phyloP scores from a whole-genome alignment of 2,888 invertebrate species.

The Lissonota sp. region DNA sequence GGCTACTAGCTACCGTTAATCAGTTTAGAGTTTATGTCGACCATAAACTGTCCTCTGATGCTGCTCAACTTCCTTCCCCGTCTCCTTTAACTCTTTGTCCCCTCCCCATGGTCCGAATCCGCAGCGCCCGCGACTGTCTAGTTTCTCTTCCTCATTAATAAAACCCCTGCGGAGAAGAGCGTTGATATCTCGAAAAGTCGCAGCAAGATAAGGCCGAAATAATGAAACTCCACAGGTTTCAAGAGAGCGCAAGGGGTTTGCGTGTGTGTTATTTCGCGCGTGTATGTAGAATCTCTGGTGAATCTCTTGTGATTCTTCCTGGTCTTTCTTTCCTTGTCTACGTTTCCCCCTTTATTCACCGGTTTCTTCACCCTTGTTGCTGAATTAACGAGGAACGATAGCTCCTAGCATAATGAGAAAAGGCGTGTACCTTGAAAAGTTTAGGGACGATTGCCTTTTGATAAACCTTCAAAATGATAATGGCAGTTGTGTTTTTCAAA shows the following conservation, averaged over 20 bases:
- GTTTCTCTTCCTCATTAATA: slow-evolving; percentile 81
- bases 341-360: not conserved
- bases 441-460: not conserved
- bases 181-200: slow-evolving; percentile 83
- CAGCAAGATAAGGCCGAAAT: slow-evolving; percentile 75
- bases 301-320: slow-evolving; percentile 60
- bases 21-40: slow-evolving; percentile 84
- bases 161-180: slow-evolving; percentile 74
- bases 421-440: not conserved
- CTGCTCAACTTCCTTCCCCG: slow-evolving; percentile 44
- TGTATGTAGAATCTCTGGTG: slow-evolving; percentile 9
- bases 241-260: slow-evolving; percentile 21
- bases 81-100: slow-evolving; percentile 3
- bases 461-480: no score
- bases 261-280: not conserved
- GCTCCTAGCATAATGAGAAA: slow-evolving; percentile 13
- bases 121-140: slow-evolving; percentile 71
- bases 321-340: slow-evolving; percentile 24
- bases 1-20: slow-evolving; percentile 82
- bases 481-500: no score
- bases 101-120: slow-evolving; percentile 40
- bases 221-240: slow-evolving; percentile 66
- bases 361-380: not conserved
- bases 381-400: slow-evolving; percentile 35
- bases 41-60: slow-evolving; percentile 79